A percentile compares a stretch with the other conserved stretches of the same genome.
Conservation (phyloP, 64 coral and sea anemone species). For the Catalaphyllia jardinei region DNA sequence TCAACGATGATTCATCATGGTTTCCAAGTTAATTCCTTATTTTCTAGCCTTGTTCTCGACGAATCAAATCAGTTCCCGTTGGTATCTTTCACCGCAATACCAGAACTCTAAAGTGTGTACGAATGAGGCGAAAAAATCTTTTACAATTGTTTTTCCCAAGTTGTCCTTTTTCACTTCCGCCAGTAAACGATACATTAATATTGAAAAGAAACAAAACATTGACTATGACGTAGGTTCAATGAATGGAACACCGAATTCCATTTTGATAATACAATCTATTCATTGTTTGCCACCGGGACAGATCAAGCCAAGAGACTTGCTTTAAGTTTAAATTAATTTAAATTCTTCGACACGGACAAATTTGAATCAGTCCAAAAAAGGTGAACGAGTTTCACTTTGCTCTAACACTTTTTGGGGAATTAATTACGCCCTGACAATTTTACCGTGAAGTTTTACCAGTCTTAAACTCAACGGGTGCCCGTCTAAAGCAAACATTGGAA, state of each 20-base stretch:
- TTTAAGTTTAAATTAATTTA: neutral
- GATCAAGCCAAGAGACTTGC: neutral
- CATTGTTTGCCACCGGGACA: neutral
- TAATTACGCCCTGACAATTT: neutral
- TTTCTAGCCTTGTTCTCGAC: neutral
- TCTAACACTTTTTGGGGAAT: neutral
- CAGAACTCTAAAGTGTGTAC: neutral
- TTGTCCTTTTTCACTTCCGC: neutral
- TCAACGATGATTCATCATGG: neutral
- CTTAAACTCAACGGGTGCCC: slow-evolving; percentile 19
- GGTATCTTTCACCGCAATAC: neutral
- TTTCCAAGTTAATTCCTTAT: neutral
- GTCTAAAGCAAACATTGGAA: slow-evolving; percentile 20
- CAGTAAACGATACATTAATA: slow-evolving; percentile 30
- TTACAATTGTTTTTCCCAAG: neutral
- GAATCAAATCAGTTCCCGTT: neutral
- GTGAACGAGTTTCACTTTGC: neutral
- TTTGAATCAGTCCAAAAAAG: neutral
- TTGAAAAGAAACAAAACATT: slow-evolving; percentile 19
- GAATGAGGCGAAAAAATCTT: neutral
- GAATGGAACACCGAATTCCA: slow-evolving; percentile 33
- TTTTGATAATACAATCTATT: slow-evolving; percentile 47
- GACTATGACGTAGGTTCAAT: slow-evolving; percentile 32
- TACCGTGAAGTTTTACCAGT: slow-evolving; percentile 30
- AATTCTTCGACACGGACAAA: neutral